Evolutionary conservation across 2,113 vertebrate species (phyloP), one percentile per base, ranked within the genome.

Genomic region (Bungarus multicinctus): DNA sequence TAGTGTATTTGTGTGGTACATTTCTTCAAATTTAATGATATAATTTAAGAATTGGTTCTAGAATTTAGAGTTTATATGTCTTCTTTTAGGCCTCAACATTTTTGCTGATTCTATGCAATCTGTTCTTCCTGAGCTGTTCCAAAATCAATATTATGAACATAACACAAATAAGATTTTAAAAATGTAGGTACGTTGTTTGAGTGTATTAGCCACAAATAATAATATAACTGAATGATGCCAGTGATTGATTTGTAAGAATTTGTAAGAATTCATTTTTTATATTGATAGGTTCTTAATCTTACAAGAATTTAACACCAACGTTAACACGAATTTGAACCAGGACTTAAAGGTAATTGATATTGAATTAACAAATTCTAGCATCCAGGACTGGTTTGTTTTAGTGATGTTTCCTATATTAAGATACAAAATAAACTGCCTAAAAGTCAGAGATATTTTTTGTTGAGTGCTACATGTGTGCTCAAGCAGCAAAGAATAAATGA

Each of bases 21-120:
- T 96, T 97, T 81, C 90, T 58, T 91, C 22, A 86, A 92, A 90
- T 95, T 96, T 95, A 95, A 91, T 94, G 94, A 6, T 87, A 93
- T 30, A 43, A 30, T 93, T 90, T 18, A 69, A 39, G 92, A 81
- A 88, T 74, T 90, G 91, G 93, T 64, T 69, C 90, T 86, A 55
- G 22, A 60, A 45, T 86, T 52, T 39, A 85, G 34, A 22, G 74
- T 81, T 81, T 43, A 22, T 81, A 81, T 20, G 34, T 47, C 14
- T 92, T 58, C 9, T 64, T 91, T 52, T 53, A 50, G 0, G 93
- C 91, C 54, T 90, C 45, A 91, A 93, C 57, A 93, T 94, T 20
- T 1, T 27, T 86, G 2, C 86, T 93, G 47, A 85, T 94, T 45
- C 92, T 74, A 18, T 53, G 23, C 27, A 53, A 34, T 34, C 34